These are phyloP conservation scores for Aleiodes testaceus DNA, from an alignment of 2,888 invertebrate genomes.

Conservation along the genomic window DNA sequence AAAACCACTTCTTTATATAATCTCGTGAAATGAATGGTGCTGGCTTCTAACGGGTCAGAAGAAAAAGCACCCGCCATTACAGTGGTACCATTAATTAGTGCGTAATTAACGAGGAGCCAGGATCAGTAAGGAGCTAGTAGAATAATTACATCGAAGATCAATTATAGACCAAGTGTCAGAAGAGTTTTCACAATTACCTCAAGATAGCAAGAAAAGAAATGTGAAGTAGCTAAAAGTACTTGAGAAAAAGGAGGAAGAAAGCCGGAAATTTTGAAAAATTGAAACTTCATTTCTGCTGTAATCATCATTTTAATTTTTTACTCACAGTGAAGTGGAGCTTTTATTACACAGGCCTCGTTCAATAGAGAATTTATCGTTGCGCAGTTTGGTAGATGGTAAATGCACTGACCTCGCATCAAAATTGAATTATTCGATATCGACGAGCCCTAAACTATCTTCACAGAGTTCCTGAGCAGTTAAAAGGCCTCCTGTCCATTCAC, in stretches of 20 bases:
- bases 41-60: slow-evolving; percentile 42
- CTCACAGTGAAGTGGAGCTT: neutral
- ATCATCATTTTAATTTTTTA: too few species aligned
- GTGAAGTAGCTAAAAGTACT: neutral
- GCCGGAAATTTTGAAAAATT: neutral
- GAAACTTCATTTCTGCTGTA: too few species aligned
- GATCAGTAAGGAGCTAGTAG: slow-evolving; percentile 46
- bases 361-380: slow-evolving; percentile 8
- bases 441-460: slow-evolving; percentile 15
- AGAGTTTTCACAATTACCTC: slow-evolving; percentile 28
- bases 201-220: neutral
- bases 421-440: slow-evolving; percentile 24
- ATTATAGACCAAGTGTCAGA: slow-evolving; percentile 33
- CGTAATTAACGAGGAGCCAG: slow-evolving; percentile 62
- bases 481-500: slow-evolving; percentile 9
- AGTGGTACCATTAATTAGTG: slow-evolving; percentile 65
- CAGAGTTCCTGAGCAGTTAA: neutral
- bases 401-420: slow-evolving; percentile 11
- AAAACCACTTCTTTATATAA: slow-evolving; percentile 10
- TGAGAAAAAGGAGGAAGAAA: neutral
- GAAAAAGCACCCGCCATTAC: slow-evolving; percentile 60
- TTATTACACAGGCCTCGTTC: neutral
- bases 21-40: slow-evolving; percentile 24
- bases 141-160: slow-evolving; percentile 47
- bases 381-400: slow-evolving; percentile 15